Percentiles rank a stretch among this genome's conserved stretches.
Evolutionary conservation across 30 jellyfish, hydroid and myxozoan genomes (phyloP).

Genomic region (Morbakka virulenta): DNA sequence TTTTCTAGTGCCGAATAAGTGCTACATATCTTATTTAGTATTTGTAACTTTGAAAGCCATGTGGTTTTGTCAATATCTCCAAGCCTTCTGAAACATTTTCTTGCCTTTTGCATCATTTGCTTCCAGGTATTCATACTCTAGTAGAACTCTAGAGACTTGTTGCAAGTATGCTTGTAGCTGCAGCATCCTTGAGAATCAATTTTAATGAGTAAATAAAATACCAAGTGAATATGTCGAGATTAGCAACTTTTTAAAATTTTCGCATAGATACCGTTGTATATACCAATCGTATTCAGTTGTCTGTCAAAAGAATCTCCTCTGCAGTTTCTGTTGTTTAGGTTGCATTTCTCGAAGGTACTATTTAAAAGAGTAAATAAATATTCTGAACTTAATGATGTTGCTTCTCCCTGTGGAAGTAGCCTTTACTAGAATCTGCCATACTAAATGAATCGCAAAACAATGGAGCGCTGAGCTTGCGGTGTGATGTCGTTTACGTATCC

Average conservation of each 20-base stretch:
- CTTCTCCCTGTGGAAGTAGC: background rate
- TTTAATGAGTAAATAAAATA: background rate
- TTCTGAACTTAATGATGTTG: background rate
- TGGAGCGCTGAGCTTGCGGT: too few relatives aligned
- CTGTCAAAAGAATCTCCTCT: background rate
- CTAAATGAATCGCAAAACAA: background rate
- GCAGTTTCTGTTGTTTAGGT: background rate
- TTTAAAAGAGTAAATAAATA: background rate
- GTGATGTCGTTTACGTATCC: background rate
- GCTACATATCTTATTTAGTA: too few relatives aligned
- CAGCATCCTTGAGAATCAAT: background rate
- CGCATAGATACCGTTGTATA: background rate
- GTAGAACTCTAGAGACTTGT: background rate
- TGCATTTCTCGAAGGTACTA: background rate
- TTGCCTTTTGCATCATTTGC: background rate
- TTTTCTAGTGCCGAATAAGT: too few relatives aligned
- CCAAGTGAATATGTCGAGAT: background rate
- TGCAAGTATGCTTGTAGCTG: background rate
- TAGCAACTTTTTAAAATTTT: background rate
- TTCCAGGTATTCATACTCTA: background rate
- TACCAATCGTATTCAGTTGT: background rate
- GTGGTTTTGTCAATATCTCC: too few relatives aligned
- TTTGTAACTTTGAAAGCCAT: too few relatives aligned
- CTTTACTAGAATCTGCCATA: background rate
- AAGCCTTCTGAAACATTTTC: too few relatives aligned